Evolutionary conservation across 1,140 invertebrate genomes (phyloP), one percentile per base, ranked within the genome.

Genomic region (Riptortus pedestris): DNA sequence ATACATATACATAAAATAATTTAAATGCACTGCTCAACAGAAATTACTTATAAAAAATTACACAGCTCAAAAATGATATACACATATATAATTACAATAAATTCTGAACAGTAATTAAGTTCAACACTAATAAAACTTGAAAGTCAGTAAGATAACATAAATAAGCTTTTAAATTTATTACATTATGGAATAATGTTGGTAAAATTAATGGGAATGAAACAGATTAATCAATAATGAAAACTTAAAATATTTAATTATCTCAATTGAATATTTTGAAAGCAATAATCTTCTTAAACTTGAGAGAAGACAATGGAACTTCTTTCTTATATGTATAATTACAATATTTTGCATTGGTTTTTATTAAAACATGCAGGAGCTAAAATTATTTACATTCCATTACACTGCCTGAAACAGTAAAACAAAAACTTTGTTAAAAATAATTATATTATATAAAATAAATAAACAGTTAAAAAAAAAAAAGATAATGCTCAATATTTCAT

Each of bases 71-170:
- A 7, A 55, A 55, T 24, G 22, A 38, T 7, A 38, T 38, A 38
- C 14, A 14, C 22, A 55, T 24, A 55, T 55, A 55, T 24, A 55
- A 55, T 55, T 24, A 55, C 24, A 55, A 55, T 55, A 55, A 55
- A 55, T 55, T 55, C 51, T 55, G 51, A 55, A 55, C 51, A 55
- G 20, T 14, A 55, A 55, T 20, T 20, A 55, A 55, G 51, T 55
- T 24, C 26, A 55, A 55, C 51, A 55, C 51, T 14, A 24, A 55
- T 55, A 55, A 55, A 55, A 55, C 20, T 55, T 55, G 22, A 47
- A 47, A 24, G 51, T 55, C 51, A 55, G 51, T 24, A 55, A 22
- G 5, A 38, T 38, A 38, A 38, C 31, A 38, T 38, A 38, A 38
- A 38, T 38, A 38, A 38, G 31, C 31, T 38, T 38, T 14, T 38